phyloP scores from a whole-genome alignment of 2,888 invertebrate species.

The Cosmorhoe ocellata region DNA sequence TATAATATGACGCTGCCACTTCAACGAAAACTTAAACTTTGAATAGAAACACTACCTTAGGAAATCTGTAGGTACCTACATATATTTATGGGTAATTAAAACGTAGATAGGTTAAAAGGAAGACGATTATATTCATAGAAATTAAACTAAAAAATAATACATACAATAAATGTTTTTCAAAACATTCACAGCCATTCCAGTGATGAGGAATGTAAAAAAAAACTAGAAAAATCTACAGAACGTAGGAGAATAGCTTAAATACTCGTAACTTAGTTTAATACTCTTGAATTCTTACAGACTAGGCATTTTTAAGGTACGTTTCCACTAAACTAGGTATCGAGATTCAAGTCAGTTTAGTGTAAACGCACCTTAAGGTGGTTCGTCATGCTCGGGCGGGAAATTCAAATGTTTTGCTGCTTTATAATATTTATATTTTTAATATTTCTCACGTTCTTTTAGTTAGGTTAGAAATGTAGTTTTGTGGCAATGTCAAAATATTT shows the following conservation, averaged over 20 bases:
- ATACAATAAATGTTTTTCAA: constrained; percentile 18
- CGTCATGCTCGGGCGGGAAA: too few relatives aligned
- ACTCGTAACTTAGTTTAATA: constrained; percentile 28
- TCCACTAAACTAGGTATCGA: constrained; percentile 14
- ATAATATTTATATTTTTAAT: too few relatives aligned
- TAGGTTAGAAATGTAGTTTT: too few relatives aligned
- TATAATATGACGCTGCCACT: too few relatives aligned
- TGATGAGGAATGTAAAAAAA: constrained; percentile 27
- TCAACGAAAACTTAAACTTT: too few relatives aligned
- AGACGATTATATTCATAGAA: constrained; percentile 19
- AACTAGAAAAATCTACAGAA: constrained; percentile 17
- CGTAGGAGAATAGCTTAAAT: constrained; percentile 15
- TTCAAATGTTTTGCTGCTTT: too few relatives aligned
- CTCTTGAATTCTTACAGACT: constrained; percentile 27
- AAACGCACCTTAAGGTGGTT: too few relatives aligned
- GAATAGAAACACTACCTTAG: too few relatives aligned
- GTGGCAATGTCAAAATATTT: too few relatives aligned
- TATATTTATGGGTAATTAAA: background rate
- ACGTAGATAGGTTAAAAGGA: background rate
- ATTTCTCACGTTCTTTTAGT: too few relatives aligned
- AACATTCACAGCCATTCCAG: constrained; percentile 31
- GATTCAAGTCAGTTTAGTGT: too few relatives aligned
- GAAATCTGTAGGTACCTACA: too few relatives aligned
- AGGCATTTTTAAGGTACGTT: constrained; percentile 11
- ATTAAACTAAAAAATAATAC: constrained; percentile 19